These are phyloP conservation scores for Cybosia mesomella DNA, from an alignment of 2,888 invertebrate genomes.

Conservation along the genomic window DNA sequence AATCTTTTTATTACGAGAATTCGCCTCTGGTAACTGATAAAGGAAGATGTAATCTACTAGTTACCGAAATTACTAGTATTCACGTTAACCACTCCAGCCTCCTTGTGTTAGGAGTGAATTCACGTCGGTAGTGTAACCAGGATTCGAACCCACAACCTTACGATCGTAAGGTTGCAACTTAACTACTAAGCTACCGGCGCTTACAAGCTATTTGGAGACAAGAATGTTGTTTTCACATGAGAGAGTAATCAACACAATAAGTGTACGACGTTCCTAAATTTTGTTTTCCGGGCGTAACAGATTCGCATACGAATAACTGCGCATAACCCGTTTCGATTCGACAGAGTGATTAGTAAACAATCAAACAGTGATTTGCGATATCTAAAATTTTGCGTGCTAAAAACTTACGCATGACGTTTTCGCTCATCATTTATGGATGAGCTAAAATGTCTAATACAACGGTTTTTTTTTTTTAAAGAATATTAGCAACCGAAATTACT, in stretches of 20 bases:
- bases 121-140: too few relatives aligned
- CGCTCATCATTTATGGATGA: not conserved
- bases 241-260: not conserved
- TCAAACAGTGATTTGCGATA: slow-evolving; percentile 52
- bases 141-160: too few relatives aligned
- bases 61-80: too few relatives aligned
- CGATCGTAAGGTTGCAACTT: too few relatives aligned
- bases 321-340: slow-evolving; percentile 44
- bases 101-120: too few relatives aligned
- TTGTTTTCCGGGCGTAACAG: slow-evolving; percentile 39
- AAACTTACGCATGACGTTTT: slow-evolving; percentile 46
- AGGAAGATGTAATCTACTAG: too few relatives aligned
- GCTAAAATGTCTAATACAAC: not conserved
- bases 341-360: slow-evolving; percentile 50
- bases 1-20: too few relatives aligned
- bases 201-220: too few relatives aligned
- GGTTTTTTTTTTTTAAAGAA: not conserved
- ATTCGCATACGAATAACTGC: slow-evolving; percentile 31
- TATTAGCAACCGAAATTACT: too few relatives aligned
- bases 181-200: too few relatives aligned
- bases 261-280: slow-evolving; percentile 27
- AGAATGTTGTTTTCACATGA: not conserved
- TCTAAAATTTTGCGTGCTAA: slow-evolving; percentile 57
- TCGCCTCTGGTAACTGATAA: too few relatives aligned
- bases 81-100: too few relatives aligned